A percentile compares a stretch with the other conserved stretches of the same genome.
These are phyloP conservation scores for Xyrauchen texanus DNA, from an alignment of 2,113 vertebrate species.

Conservation along the genomic window DNA sequence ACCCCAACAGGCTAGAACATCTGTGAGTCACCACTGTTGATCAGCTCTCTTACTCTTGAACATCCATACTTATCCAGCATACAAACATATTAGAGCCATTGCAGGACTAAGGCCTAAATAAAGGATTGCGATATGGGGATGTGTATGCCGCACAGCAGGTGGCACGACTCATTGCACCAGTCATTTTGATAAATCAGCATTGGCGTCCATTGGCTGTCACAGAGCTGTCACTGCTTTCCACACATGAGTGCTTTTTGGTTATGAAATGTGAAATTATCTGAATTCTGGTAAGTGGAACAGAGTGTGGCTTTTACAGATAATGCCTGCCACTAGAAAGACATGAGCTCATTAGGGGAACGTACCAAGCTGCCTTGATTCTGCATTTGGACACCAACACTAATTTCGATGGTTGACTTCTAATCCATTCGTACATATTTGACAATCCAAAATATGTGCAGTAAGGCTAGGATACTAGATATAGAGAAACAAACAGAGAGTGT, in stretches of 20 bases:
- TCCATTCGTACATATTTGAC: slow-evolving; percentile 46
- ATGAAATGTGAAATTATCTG: slow-evolving; percentile 26
- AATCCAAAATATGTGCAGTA: slow-evolving; percentile 32
- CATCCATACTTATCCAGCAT: slow-evolving; percentile 12
- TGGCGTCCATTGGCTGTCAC: slow-evolving; percentile 22
- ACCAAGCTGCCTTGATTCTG: slow-evolving; percentile 31
- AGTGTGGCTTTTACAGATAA: slow-evolving; percentile 38
- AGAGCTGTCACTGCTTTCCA: slow-evolving; percentile 29
- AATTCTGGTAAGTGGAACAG: not conserved
- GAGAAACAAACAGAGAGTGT: not conserved
- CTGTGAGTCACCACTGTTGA: slow-evolving; percentile 21
- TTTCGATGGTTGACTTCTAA: slow-evolving; percentile 39
- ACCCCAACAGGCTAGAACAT: not conserved
- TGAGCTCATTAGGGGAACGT: slow-evolving; percentile 35
- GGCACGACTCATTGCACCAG: slow-evolving; percentile 25
- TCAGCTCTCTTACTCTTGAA: not conserved
- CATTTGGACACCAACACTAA: slow-evolving; percentile 23
- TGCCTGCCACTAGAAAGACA: not conserved
- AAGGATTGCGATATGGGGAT: not conserved
- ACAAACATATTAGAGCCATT: not conserved
- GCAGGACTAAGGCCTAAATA: slow-evolving; percentile 1
- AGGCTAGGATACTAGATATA: slow-evolving; percentile 2
- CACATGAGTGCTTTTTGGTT: slow-evolving; percentile 38
- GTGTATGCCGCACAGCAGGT: slow-evolving; percentile 3
- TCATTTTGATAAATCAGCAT: slow-evolving; percentile 39